Conservation (phyloP, 2,113 vertebrate species). For the Numida meleagris region DNA sequence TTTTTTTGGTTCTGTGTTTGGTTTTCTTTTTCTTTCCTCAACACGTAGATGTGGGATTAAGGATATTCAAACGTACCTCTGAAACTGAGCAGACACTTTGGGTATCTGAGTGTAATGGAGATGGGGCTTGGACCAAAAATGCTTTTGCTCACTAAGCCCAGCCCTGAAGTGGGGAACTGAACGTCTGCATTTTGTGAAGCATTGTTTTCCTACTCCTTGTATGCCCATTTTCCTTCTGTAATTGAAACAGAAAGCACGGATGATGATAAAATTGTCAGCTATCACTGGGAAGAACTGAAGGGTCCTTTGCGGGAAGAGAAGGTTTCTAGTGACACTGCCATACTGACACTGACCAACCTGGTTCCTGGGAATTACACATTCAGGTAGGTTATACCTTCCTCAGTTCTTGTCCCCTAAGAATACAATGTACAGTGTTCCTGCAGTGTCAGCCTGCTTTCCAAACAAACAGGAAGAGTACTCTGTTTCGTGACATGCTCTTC, state of each 20-base stretch:
- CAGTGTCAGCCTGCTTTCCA: neutral
- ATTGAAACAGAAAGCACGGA: conserved; percentile 90
- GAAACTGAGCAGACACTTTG: neutral
- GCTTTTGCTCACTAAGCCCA: neutral
- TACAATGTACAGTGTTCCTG: neutral
- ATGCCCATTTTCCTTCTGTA: neutral
- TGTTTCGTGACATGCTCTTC: neutral
- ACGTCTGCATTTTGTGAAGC: neutral
- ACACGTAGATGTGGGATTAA: neutral
- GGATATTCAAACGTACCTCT: neutral
- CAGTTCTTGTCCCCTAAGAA: neutral
- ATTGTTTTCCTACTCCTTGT: neutral
- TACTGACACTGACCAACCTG: conserved; percentile 90
- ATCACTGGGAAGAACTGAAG: conserved; percentile 96
- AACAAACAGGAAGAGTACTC: neutral
- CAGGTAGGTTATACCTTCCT: conserved; percentile 78
- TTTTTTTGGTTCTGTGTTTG: neutral
- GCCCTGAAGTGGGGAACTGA: neutral
- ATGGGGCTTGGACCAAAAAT: neutral
- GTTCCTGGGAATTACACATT: conserved; percentile 97
- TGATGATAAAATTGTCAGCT: conserved; percentile 92
- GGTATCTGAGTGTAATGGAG: neutral
- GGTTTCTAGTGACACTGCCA: conserved; percentile 86
- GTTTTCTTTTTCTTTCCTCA: neutral
- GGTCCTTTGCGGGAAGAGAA: conserved; percentile 95